A percentile compares a stretch with the other conserved stretches of the same genome.
Conservation (phyloP, 2,888 invertebrate genomes). For the Pseudococcus viburni region DNA sequence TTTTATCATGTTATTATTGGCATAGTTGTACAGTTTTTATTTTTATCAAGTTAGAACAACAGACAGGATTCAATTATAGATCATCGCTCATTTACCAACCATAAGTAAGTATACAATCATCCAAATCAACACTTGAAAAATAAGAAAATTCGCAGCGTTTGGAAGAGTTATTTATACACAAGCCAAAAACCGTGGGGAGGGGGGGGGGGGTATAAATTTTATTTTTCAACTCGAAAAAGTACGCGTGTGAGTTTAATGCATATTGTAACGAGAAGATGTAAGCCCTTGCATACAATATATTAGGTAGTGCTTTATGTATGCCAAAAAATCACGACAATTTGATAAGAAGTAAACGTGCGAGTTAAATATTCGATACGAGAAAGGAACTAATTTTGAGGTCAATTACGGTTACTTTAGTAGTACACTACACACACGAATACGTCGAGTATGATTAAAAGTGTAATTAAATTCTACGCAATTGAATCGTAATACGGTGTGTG, state of each 20-base stretch:
- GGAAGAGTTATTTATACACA: background rate
- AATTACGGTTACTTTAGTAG: background rate
- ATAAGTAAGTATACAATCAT: background rate
- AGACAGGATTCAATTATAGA: constrained; percentile 24
- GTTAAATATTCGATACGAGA: background rate
- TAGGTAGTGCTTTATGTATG: background rate
- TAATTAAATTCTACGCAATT: background rate
- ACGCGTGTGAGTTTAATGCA: background rate
- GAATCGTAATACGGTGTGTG: background rate
- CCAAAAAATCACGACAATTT: constrained; percentile 16
- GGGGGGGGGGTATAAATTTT: too few relatives aligned
- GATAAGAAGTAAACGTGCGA: background rate
- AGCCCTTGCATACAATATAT: background rate
- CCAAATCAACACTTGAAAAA: background rate
- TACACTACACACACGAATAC: background rate
- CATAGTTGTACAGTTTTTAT: constrained; percentile 27
- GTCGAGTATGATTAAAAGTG: background rate
- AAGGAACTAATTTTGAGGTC: background rate
- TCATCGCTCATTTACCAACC: background rate
- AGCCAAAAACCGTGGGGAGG: too few relatives aligned
- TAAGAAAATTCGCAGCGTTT: background rate
- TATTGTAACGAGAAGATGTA: background rate
- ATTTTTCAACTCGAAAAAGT: too few relatives aligned
- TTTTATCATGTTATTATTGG: background rate
- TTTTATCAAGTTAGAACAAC: constrained; percentile 5